phyloP scores from a whole-genome alignment of 2,797 vertebrate genomes.

The Argentina silus region DNA sequence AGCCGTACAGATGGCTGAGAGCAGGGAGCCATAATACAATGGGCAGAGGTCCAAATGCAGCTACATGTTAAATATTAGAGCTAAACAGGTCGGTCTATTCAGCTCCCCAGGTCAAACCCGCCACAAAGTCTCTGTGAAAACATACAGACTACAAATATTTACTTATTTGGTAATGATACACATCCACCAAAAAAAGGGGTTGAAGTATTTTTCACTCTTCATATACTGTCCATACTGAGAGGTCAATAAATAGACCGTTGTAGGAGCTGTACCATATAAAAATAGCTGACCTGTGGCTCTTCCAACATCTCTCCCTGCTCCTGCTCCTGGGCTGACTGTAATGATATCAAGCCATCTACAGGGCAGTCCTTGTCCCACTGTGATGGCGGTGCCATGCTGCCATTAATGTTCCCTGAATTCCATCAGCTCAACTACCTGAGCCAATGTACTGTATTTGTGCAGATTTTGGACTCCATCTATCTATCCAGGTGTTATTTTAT shows the following conservation, averaged over 20 bases:
- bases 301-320: not conserved
- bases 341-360: slow-evolving; percentile 62
- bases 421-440: slow-evolving; percentile 54
- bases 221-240: too few relatives aligned
- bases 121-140: too few relatives aligned
- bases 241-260: too few relatives aligned
- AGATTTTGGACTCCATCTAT: slow-evolving; percentile 51
- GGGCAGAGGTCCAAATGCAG: slow-evolving; percentile 18
- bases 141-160: too few relatives aligned
- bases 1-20: slow-evolving; percentile 17
- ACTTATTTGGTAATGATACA: too few relatives aligned
- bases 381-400: slow-evolving; percentile 46
- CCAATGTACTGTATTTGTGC: slow-evolving; percentile 49
- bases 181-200: too few relatives aligned
- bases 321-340: slow-evolving; percentile 10
- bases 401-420: slow-evolving; percentile 57
- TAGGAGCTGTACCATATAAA: too few relatives aligned
- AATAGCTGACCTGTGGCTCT: slow-evolving; percentile 7
- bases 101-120: not conserved
- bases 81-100: not conserved
- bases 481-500: slow-evolving; percentile 63
- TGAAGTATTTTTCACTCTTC: too few relatives aligned
- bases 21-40: slow-evolving; percentile 29
- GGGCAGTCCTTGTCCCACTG: slow-evolving; percentile 35
- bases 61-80: slow-evolving; percentile 13